A percentile compares a stretch with the other conserved stretches of the same genome.
phyloP scores from a whole-genome alignment of 2,113 vertebrate species.

The Proteles cristata region DNA sequence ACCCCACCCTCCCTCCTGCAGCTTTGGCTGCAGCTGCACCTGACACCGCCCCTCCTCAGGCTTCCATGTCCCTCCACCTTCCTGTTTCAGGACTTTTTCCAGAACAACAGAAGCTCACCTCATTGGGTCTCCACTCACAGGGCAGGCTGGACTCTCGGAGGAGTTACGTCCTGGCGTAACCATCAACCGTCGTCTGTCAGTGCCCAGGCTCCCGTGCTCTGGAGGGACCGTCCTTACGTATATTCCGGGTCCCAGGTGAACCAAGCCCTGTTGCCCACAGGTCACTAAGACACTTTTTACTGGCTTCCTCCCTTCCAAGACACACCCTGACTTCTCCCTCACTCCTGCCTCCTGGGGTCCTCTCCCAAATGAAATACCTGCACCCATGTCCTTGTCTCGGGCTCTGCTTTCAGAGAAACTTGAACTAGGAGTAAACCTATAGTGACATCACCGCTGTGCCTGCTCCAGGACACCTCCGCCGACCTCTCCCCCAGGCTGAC shows the following conservation, averaged over 20 bases:
- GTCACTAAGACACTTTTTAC: not conserved
- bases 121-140: not conserved
- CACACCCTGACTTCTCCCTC: not conserved
- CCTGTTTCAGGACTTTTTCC: not conserved
- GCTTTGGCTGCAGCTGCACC: not conserved
- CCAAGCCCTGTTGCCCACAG: not conserved
- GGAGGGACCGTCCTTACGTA: not conserved
- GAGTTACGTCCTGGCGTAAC: accelerated
- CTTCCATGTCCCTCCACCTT: not conserved
- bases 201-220: not conserved
- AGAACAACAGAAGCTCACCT: not conserved
- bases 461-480: not conserved
- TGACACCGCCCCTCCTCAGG: not conserved
- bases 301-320: not conserved
- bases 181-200: not conserved
- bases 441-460: not conserved
- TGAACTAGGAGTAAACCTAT: not conserved
- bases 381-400: not conserved
- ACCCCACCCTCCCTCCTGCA: accelerated
- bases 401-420: not conserved
- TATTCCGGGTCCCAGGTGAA: not conserved
- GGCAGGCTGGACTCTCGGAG: not conserved
- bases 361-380: not conserved
- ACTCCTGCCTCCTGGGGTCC: not conserved
- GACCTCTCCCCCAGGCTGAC: not conserved